Evolutionary conservation across 92 coral and sea anemone genomes (phyloP).

Genomic region (Plumapathes pennacea): DNA sequence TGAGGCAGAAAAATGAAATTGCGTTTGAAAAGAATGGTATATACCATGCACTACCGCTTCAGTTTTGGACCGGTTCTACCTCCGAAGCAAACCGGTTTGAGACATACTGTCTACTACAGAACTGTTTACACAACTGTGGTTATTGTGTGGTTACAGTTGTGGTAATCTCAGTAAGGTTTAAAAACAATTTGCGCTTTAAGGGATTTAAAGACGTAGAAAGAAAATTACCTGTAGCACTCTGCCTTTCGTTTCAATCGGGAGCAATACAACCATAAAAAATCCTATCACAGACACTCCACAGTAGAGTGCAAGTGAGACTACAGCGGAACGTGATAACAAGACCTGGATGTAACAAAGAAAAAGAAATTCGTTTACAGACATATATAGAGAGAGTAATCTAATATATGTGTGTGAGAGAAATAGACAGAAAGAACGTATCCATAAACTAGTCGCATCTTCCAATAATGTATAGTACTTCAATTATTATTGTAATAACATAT

Average conservation of each 20-base stretch:
- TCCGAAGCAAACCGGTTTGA: no score
- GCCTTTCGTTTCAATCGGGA: constrained; percentile 94
- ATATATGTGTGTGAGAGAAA: not conserved
- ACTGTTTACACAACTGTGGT: no score
- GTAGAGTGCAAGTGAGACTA: constrained; percentile 67
- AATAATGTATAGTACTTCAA: no score
- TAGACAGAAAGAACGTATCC: no score
- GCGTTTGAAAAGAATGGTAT: no score
- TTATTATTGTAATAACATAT: no score
- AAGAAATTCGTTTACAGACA: not conserved
- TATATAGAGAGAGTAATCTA: not conserved
- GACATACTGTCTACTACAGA: no score
- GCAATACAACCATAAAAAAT: constrained; percentile 62
- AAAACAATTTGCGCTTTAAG: not conserved
- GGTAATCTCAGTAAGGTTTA: not conserved
- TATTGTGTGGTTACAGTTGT: no score
- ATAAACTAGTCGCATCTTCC: no score
- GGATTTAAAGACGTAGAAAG: not conserved
- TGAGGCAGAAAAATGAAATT: no score
- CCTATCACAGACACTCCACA: constrained; percentile 69
- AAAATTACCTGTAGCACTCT: constrained; percentile 61
- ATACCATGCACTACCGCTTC: no score
- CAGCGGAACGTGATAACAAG: constrained; percentile 71
- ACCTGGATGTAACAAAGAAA: constrained; percentile 47
- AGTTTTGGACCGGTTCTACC: no score